Evolutionary conservation across 2,113 vertebrate genomes (phyloP).

Genomic region (Triplophysa siluroides): DNA sequence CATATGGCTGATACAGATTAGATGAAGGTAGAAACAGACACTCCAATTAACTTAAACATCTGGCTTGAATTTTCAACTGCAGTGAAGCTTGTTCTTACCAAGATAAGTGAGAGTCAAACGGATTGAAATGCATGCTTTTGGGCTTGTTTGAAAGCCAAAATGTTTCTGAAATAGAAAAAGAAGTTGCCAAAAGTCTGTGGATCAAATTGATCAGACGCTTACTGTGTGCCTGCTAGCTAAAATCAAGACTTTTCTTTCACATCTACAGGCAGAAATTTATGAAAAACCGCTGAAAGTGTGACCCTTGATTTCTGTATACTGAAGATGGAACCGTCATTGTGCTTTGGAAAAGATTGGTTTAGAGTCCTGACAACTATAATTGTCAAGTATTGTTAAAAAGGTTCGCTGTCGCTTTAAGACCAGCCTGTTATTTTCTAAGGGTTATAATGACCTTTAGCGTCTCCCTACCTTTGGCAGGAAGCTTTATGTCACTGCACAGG

Average conservation of each 20-base stretch:
- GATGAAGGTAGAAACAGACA: background rate
- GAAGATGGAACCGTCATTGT: too few relatives aligned
- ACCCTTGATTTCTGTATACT: too few relatives aligned
- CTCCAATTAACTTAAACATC: slow-evolving; percentile 12
- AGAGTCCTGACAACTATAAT: background rate
- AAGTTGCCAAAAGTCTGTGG: too few relatives aligned
- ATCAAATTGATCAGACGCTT: too few relatives aligned
- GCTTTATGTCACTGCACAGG: slow-evolving; percentile 7
- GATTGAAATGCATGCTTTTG: background rate
- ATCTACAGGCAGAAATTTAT: too few relatives aligned
- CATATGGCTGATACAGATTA: slow-evolving; percentile 35
- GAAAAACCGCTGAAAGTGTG: too few relatives aligned
- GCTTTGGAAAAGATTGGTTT: background rate
- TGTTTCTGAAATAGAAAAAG: too few relatives aligned
- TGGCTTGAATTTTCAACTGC: background rate
- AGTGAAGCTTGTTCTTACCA: slow-evolving; percentile 10
- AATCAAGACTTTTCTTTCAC: too few relatives aligned
- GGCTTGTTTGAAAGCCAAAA: too few relatives aligned
- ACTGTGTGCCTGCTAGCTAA: too few relatives aligned
- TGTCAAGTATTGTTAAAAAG: background rate
- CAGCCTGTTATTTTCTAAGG: slow-evolving; percentile 5
- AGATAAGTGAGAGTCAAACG: background rate
- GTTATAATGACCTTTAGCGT: slow-evolving; percentile 26
- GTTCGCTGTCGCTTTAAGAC: background rate
- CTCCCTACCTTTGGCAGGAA: background rate